Evolutionary conservation across 2,888 invertebrate species (phyloP), one percentile per base, ranked within the genome.

Genomic region (Ormyrus rosae): DNA sequence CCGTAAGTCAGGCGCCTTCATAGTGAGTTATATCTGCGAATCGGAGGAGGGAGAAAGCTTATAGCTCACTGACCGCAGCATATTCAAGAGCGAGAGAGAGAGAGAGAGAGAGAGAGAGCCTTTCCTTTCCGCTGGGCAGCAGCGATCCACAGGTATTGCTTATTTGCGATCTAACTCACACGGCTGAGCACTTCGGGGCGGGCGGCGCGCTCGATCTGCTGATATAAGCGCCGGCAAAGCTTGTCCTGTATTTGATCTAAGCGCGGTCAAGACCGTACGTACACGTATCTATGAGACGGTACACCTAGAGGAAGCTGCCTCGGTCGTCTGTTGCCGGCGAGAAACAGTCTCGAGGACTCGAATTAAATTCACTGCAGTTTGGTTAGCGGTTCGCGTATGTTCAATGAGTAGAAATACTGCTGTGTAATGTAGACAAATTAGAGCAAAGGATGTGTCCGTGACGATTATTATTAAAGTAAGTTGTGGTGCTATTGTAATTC

Each of bases 1-100:
- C 51, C 60, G 61, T 71, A 71, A 71, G 71, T 71, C 71, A 71
- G 61, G 60, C 71, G 51, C 71, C 71, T 71, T 71, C 71, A 68
- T 55, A 71, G 61, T 71, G 61, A 71, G 51, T 71, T 67, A 74
- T 65, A 48, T 13, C 45, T 55, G 13, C 6, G 46, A 11, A 53
- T 0, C 9, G 5, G 45, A 11, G 53, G 1, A 58, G 46, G 58
- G 56, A 13, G 69, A 13, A 13, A 55, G 56, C 13, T 46, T 58
- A 48, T 46, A 46, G 13, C 61, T 71, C 61, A 61, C 71, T 71
- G 71, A 71, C 71, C 71, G 34, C 71, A 61, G 51, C 71, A 61
- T 61, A 71, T 71, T 60, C 71, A 51, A 71, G 71, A 61, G 34
- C 3, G 34, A 34, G 34, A 34, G 34, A 45, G 34, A 19, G 19